Evolutionary conservation across 2,113 vertebrate species (phyloP), one percentile per base, ranked within the genome.

Genomic region (Phaetusa simplex): DNA sequence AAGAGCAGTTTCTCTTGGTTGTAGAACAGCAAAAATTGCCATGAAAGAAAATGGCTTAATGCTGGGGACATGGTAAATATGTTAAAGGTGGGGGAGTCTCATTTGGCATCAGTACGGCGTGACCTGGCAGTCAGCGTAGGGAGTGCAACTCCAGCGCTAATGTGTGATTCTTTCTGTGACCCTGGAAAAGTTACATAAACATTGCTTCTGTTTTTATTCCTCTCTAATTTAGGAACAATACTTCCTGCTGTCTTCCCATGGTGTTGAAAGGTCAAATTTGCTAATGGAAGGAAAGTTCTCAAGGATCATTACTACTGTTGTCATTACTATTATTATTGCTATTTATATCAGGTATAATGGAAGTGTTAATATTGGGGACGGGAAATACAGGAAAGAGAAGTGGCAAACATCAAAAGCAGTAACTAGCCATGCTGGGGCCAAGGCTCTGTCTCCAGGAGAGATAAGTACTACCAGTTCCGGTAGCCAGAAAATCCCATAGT

Each of bases 191-290:
- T 69, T 70, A 84, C 43, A 84, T 64, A 86, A 93, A 91, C 83
- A 76, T 34, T 72, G 86, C 94, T 95, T 42, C 90, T 88, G 95
- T 2, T 91, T 95, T 90, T 78, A 93, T 92, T 93, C 77, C 94
- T 78, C 92, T 83, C 88, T 94, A n/a, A 79, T 76, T 91, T 95
- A 71, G 81, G 70, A 81, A 84, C 83, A 86, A 19, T 84, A 65
- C 56, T 89, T 95, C 86, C 83, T 91, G 70, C 91, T 92, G 56
- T 93, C 86, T 91, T 77, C 61, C 40, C 14, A 7, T 64, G 34
- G 47, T 61, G 77, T 32, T 76, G 72, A 95, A 96, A 97, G 49
- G 73, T 64, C 65, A 80, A 49, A 91, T 89, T 71, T 85, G 49
- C 61, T 85, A 82, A 89, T 61, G 52, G 83, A 84, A 79, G 81